Percentiles rank a stretch among this genome's conserved stretches.
Conservation (phyloP, 1,140 invertebrate species). For the Drosophila sturtevanti region DNA sequence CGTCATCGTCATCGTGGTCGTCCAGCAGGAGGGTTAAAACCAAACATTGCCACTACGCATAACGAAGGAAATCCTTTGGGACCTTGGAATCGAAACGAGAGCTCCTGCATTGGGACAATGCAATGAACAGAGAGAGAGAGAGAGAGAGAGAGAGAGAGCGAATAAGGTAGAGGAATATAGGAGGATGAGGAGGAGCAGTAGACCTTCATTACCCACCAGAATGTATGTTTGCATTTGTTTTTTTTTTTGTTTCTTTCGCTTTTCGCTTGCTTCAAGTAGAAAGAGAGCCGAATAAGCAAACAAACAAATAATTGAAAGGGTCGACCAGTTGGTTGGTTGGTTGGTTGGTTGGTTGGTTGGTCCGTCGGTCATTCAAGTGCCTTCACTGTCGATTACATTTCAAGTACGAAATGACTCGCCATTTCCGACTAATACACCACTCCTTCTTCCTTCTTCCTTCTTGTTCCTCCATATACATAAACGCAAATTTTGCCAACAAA, state of each 20-base stretch:
- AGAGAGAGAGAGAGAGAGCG: background rate
- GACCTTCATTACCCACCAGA: conserved; percentile 57
- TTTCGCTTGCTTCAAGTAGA: conserved; percentile 4
- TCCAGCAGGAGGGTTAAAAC: conserved; percentile 58
- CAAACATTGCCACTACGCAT: conserved; percentile 71
- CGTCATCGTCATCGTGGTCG: conserved; percentile 20
- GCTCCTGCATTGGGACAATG: conserved; percentile 52
- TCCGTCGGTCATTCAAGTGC: conserved; percentile 71
- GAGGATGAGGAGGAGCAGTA: background rate
- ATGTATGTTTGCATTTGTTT: conserved; percentile 76
- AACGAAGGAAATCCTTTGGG: conserved; percentile 79
- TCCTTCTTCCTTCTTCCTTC: background rate
- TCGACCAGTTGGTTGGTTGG: conserved; percentile 41
- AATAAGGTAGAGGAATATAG: background rate
- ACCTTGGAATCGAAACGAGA: conserved; percentile 53
- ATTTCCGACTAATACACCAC: background rate
- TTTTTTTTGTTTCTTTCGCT: conserved; percentile 70
- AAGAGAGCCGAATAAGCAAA: conserved; percentile 31
- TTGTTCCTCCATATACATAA: background rate
- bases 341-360: conserved; percentile 45
- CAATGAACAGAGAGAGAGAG: conserved; percentile 12
- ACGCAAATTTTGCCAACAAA: background rate
- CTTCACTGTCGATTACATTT: conserved; percentile 76
- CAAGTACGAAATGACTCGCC: conserved; percentile 55
- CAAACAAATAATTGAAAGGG: conserved; percentile 78